Evolutionary conservation across 2,888 invertebrate species (phyloP).

Genomic region (Papilio demoleus): DNA sequence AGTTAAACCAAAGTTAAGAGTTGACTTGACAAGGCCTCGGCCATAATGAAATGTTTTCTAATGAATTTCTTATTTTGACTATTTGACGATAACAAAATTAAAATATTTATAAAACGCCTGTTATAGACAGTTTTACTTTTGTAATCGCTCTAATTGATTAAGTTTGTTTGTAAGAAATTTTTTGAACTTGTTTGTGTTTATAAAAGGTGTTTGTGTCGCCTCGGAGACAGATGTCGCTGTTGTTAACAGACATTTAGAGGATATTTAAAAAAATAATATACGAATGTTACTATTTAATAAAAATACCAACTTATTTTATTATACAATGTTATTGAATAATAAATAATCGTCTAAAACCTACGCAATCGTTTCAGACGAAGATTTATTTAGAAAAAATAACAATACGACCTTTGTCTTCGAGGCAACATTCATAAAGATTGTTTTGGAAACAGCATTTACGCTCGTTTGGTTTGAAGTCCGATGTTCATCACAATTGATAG

Average conservation of each 20-base stretch:
- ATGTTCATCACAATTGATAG: conserved; percentile 29
- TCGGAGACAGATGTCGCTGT: conserved; percentile 53
- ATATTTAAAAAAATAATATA: conserved; percentile 9
- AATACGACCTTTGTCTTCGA: conserved; percentile 53
- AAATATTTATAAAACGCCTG: conserved; percentile 56
- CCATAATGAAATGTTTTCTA: conserved; percentile 66
- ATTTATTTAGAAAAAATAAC: conserved; percentile 38
- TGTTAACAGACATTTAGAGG: neutral
- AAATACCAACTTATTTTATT: conserved; percentile 8
- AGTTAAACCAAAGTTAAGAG: conserved; percentile 61
- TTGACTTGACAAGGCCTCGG: conserved; percentile 61
- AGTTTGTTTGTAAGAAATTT: conserved; percentile 65
- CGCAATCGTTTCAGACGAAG: conserved; percentile 40
- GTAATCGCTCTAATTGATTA: conserved; percentile 50
- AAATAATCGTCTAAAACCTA: conserved; percentile 41
- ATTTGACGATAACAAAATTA: conserved; percentile 59
- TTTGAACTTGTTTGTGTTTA: conserved; percentile 71
- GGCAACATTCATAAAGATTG: conserved; percentile 64
- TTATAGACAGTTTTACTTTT: conserved; percentile 46
- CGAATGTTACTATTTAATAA: conserved; percentile 20
- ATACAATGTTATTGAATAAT: conserved; percentile 35
- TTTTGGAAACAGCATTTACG: conserved; percentile 59
- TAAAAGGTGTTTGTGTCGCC: conserved; percentile 70
- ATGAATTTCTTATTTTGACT: conserved; percentile 68
- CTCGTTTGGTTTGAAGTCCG: conserved; percentile 50